phyloP scores from a whole-genome alignment of 2,113 vertebrate species.

The Crotophaga sulcirostris region DNA sequence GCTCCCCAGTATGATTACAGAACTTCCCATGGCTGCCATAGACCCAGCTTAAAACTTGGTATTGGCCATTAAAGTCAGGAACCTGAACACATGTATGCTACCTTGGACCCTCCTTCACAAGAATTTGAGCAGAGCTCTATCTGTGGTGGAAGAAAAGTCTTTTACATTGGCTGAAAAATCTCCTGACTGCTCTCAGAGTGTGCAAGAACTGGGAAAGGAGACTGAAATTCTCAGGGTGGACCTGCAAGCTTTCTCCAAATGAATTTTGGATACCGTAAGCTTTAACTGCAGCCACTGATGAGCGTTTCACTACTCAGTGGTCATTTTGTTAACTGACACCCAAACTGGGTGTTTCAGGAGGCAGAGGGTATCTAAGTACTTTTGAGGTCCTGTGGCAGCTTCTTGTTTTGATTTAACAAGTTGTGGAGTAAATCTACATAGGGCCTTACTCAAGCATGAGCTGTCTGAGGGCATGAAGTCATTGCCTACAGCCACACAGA shows the following conservation, averaged over 20 bases:
- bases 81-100: fast-evolving
- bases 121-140: neutral
- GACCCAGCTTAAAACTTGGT: neutral
- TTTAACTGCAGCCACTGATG: neutral
- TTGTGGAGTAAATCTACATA: neutral
- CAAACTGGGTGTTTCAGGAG: neutral
- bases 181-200: neutral
- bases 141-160: neutral
- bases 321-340: neutral
- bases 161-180: neutral
- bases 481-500: neutral
- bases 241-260: neutral
- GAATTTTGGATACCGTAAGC: neutral
- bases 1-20: neutral
- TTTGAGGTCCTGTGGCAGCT: neutral
- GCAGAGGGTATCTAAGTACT: neutral
- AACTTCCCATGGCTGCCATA: neutral
- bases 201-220: neutral
- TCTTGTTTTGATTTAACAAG: neutral
- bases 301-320: neutral
- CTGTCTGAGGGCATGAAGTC: neutral
- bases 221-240: neutral
- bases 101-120: neutral
- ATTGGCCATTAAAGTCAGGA: neutral
- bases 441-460: neutral